Conservation (phyloP, 2,113 vertebrate species). For the Spilogale gracilis region DNA sequence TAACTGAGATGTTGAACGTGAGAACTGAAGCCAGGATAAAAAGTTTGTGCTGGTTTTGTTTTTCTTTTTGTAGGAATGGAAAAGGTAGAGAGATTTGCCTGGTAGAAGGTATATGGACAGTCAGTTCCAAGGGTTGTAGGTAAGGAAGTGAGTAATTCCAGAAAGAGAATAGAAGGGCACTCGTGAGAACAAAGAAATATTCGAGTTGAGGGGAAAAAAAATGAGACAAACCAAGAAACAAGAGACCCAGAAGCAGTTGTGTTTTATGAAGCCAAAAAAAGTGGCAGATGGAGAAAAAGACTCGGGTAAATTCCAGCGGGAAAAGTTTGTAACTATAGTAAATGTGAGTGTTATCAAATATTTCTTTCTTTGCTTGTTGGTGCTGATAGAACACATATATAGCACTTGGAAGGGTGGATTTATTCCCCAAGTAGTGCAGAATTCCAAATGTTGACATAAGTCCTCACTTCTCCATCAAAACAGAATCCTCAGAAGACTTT, state of each 20-base stretch:
- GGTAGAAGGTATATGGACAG: neutral
- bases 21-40: neutral
- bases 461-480: neutral
- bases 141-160: neutral
- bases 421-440: neutral
- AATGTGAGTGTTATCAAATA: neutral
- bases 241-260: neutral
- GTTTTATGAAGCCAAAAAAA: neutral
- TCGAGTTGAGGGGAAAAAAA: neutral
- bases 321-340: neutral
- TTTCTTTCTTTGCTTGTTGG: neutral
- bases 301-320: no score
- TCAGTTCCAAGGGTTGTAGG: neutral
- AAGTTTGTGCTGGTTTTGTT: neutral
- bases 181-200: neutral
- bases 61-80: neutral
- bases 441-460: neutral
- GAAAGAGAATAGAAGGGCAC: neutral
- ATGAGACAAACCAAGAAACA: neutral
- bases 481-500: neutral
- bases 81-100: neutral
- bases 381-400: neutral
- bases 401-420: neutral
- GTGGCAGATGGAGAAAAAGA: neutral
- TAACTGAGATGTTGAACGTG: neutral